A percentile compares a stretch with the other conserved stretches of the same genome.
phyloP scores from a whole-genome alignment of 2,113 vertebrate species.

The Calyptomena viridis region DNA sequence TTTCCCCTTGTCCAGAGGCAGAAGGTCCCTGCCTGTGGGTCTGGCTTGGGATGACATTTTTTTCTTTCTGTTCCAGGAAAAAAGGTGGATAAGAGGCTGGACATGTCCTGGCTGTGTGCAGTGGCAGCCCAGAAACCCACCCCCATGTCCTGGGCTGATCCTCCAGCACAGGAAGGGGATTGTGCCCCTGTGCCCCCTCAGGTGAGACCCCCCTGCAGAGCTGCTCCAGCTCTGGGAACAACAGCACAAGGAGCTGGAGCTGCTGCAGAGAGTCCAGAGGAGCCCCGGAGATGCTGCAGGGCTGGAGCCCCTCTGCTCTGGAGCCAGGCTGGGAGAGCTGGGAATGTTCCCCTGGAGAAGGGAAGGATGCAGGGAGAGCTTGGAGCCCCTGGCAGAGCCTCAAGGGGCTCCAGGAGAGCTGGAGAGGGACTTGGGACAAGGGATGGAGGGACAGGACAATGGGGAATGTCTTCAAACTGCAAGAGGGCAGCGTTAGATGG shows the following conservation, averaged over 20 bases:
- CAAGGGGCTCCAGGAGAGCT: too few species aligned
- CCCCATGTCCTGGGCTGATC: neutral
- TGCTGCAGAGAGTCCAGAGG: rapidly evolving
- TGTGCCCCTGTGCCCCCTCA: neutral
- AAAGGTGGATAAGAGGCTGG: neutral
- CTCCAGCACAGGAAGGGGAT: too few species aligned
- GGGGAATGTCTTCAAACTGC: neutral
- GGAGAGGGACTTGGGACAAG: too few species aligned
- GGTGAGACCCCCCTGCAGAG: neutral
- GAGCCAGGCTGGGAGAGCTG: too few species aligned
- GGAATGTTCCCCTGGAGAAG: too few species aligned
- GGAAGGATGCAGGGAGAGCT: too few species aligned
- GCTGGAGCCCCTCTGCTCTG: too few species aligned
- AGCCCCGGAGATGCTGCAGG: too few species aligned
- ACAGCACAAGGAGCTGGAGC: rapidly evolving
- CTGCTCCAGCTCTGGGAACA: neutral
- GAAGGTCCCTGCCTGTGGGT: neutral
- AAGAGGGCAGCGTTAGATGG: neutral
- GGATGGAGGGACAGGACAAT: too few species aligned
- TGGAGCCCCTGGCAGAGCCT: too few species aligned
- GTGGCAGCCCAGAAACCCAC: neutral
- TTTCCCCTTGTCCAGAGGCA: too few species aligned
- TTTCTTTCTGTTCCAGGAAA: neutral
- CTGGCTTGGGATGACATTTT: rapidly evolving
- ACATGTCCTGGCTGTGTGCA: rapidly evolving